Evolutionary conservation across 2,888 invertebrate genomes (phyloP).

Genomic region (Acanthosepion esculentum): DNA sequence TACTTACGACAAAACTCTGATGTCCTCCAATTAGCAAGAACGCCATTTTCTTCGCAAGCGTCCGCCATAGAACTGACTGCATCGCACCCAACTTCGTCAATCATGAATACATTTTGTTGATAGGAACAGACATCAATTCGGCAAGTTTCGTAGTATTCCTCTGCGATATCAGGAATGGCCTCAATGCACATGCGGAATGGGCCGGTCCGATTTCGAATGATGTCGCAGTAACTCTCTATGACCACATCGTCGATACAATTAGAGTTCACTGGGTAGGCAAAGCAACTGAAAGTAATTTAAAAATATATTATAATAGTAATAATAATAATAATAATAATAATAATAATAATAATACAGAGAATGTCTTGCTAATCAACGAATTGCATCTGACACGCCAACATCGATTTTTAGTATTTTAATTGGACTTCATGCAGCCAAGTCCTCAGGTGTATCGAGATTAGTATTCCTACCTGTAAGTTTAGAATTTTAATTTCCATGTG

Average conservation of each 20-base stretch:
- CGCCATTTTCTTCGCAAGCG: constrained; percentile 52
- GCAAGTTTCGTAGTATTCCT: constrained; percentile 51
- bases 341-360: no score
- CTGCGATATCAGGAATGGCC: constrained; percentile 55
- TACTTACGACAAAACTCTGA: constrained; percentile 53
- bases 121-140: constrained; percentile 53
- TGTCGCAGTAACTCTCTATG: not conserved
- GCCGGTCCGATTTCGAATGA: constrained; percentile 49
- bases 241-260: not conserved
- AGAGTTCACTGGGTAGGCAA: not conserved
- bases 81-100: constrained; percentile 51
- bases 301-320: not conserved
- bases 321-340: no score
- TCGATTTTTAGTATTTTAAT: no score
- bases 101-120: constrained; percentile 49
- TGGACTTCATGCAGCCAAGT: no score
- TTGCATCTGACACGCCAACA: no score
- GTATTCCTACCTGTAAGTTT: no score
- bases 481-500: no score
- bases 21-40: constrained; percentile 52
- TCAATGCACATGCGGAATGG: constrained; percentile 61
- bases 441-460: no score
- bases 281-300: not conserved
- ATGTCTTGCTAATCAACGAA: no score
- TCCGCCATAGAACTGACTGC: constrained; percentile 52